Percentiles rank a stretch among this genome's conserved stretches.
These are phyloP conservation scores for Alosa alosa DNA, from an alignment of 2,113 vertebrate species.

Conservation along the genomic window DNA sequence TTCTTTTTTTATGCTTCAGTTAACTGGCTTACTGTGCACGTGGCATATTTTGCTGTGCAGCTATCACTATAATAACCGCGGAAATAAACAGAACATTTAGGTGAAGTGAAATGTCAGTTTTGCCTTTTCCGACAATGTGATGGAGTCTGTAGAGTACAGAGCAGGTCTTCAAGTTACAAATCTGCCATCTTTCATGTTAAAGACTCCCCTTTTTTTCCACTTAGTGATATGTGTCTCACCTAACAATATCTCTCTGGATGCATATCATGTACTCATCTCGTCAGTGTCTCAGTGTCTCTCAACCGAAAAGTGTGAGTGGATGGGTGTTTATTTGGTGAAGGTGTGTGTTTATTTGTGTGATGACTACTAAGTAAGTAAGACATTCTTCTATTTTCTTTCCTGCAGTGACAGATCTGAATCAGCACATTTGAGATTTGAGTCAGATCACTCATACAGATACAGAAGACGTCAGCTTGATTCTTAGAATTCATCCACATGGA, in stretches of 20 bases:
- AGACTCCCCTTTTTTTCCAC: too few species aligned
- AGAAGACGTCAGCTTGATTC: background rate
- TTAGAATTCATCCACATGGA: too few species aligned
- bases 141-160: background rate
- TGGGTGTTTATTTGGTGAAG: background rate
- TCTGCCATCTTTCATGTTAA: too few species aligned
- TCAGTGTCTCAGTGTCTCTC: too few species aligned
- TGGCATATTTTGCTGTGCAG: background rate
- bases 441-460: background rate
- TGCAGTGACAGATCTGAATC: background rate
- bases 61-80: background rate
- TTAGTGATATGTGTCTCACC: too few species aligned
- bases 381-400: background rate
- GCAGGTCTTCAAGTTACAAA: too few species aligned
- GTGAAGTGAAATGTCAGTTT: background rate
- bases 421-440: too few species aligned
- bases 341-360: background rate
- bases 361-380: background rate
- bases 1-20: too few species aligned
- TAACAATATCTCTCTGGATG: too few species aligned
- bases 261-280: too few species aligned
- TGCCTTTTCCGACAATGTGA: background rate
- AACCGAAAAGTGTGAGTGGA: background rate
- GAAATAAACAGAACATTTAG: background rate
- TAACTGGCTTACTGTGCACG: background rate